phyloP scores from a whole-genome alignment of 1,140 invertebrate genomes.

The Dreissena rostriformis region DNA sequence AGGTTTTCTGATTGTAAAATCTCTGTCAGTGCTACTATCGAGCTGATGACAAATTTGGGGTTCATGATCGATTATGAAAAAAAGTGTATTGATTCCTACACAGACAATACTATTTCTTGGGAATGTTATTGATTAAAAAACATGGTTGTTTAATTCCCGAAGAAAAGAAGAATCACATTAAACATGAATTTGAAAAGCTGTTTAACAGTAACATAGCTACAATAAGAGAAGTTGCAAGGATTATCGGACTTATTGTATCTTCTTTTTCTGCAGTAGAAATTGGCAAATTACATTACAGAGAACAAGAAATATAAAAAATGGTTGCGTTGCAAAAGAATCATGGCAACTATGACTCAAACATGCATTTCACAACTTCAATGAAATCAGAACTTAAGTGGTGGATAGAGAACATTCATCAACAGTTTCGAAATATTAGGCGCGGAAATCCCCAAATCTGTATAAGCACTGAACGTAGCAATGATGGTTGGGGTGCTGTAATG shows the following conservation, averaged over 20 bases:
- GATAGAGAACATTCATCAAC: slow-evolving; percentile 37
- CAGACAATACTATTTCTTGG: slow-evolving; percentile 22
- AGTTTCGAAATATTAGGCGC: slow-evolving; percentile 25
- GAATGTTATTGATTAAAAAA: slow-evolving; percentile 30
- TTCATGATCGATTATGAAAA: slow-evolving; percentile 50
- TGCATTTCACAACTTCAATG: slow-evolving; percentile 23
- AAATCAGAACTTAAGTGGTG: slow-evolving; percentile 37
- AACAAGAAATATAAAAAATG: slow-evolving; percentile 38
- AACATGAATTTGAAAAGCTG: slow-evolving; percentile 19
- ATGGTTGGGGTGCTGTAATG: slow-evolving; percentile 36
- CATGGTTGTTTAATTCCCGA: slow-evolving; percentile 46
- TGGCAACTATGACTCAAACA: slow-evolving; percentile 46
- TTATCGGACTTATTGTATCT: slow-evolving; percentile 53
- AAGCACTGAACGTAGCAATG: slow-evolving; percentile 6
- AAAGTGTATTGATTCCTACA: slow-evolving; percentile 14
- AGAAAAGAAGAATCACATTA: slow-evolving; percentile 18
- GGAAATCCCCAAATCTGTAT: slow-evolving; percentile 18
- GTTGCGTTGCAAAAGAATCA: slow-evolving; percentile 22
- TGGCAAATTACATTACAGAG: slow-evolving; percentile 30
- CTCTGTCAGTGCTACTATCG: slow-evolving; percentile 49
- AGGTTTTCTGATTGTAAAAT: slow-evolving; percentile 37
- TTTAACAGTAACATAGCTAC: slow-evolving; percentile 13
- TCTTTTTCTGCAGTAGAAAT: slow-evolving; percentile 41
- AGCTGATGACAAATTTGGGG: slow-evolving; percentile 39
- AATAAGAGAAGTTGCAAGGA: slow-evolving; percentile 35